Conservation (phyloP, 2,113 vertebrate species). For the Meleagris gallopavo region DNA sequence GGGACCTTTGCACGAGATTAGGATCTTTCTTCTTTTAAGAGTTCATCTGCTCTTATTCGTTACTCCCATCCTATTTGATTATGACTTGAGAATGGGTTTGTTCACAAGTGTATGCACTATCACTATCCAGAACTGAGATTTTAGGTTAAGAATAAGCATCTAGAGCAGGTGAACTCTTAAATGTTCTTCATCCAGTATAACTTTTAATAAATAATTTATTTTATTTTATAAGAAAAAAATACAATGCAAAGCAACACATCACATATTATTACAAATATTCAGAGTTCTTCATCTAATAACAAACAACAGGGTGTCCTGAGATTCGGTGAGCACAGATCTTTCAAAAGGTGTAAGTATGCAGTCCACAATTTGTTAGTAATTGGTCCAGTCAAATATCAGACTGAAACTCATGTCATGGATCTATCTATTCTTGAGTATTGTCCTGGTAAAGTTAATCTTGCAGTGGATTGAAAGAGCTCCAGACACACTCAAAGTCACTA, state of each 20-base stretch:
- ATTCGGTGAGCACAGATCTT: conserved; percentile 67
- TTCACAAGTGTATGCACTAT: neutral
- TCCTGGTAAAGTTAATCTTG: conserved; percentile 73
- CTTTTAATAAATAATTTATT: conserved; percentile 56
- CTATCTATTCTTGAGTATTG: conserved; percentile 74
- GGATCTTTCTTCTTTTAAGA: conserved; percentile 11
- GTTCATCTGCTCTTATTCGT: conserved; percentile 45
- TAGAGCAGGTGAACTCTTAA: conserved; percentile 57
- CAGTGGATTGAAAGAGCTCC: conserved; percentile 69
- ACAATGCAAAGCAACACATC: conserved; percentile 62
- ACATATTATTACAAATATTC: conserved; percentile 73
- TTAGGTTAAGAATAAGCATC: conserved; percentile 7
- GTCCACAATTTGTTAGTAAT: conserved; percentile 62
- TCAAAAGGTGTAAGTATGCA: conserved; percentile 64
- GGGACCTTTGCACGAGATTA: conserved; percentile 21
- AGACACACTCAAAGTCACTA: conserved; percentile 75
- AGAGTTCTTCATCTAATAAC: conserved; percentile 66
- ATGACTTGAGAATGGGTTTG: neutral
- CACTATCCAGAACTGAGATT: conserved; percentile 18
- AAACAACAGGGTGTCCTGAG: conserved; percentile 73
- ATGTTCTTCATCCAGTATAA: conserved; percentile 6
- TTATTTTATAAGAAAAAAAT: conserved; percentile 62
- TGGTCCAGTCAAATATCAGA: conserved; percentile 53
- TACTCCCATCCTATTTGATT: neutral
- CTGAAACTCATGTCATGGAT: conserved; percentile 70